Evolutionary conservation across 2,888 invertebrate species (phyloP).

Genomic region (Nomada goodeniana): DNA sequence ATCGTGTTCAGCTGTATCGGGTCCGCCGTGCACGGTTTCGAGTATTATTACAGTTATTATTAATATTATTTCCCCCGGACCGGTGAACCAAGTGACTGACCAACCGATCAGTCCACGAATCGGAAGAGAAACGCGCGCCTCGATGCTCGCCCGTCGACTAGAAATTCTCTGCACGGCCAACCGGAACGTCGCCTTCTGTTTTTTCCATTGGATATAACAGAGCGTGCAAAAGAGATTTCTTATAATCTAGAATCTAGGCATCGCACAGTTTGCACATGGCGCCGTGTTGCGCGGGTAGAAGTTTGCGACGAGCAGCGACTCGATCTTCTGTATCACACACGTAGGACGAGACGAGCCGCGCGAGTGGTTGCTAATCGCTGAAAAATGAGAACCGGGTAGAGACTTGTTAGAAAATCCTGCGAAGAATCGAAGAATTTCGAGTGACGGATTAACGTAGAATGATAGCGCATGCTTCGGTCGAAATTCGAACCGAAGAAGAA

Average conservation of each 20-base stretch:
- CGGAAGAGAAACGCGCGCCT: background rate
- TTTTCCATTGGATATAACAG: background rate
- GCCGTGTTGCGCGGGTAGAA: too few species aligned
- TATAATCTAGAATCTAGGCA: too few species aligned
- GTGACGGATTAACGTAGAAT: slow-evolving; percentile 20
- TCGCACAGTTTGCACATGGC: background rate
- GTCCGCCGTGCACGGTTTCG: slow-evolving; percentile 63
- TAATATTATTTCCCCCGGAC: slow-evolving; percentile 60
- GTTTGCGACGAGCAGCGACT: too few species aligned
- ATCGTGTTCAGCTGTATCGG: slow-evolving; percentile 69
- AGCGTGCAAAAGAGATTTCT: background rate
- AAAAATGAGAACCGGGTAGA: background rate
- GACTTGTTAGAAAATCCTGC: background rate
- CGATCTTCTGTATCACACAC: slow-evolving; percentile 44
- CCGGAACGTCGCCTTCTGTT: background rate
- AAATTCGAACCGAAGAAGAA: background rate
- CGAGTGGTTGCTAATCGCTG: slow-evolving; percentile 13
- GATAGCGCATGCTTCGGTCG: slow-evolving; percentile 32
- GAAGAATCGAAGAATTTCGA: background rate
- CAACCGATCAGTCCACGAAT: slow-evolving; percentile 32
- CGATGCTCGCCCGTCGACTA: background rate
- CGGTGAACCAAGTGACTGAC: background rate
- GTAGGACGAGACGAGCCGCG: slow-evolving; percentile 22
- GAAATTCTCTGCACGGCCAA: background rate
- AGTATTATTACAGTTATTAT: slow-evolving; percentile 71